phyloP scores from a whole-genome alignment of 1,140 invertebrate genomes.

The Drosophila sp. region DNA sequence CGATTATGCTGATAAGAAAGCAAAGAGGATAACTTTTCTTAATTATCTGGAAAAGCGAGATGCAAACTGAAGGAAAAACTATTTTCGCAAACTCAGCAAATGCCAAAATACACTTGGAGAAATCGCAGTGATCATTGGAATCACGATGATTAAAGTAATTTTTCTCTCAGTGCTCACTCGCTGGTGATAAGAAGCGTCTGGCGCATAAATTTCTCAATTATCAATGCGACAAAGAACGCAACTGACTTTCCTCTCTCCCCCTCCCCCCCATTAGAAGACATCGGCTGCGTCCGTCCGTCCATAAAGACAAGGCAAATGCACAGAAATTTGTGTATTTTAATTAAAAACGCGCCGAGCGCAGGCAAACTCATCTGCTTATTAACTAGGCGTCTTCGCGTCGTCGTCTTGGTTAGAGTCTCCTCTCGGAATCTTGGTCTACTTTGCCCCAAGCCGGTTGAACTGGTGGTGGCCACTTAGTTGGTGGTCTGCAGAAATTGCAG shows the following conservation, averaged over 20 bases:
- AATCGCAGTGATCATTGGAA: not conserved
- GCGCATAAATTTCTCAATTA: conserved; percentile 57
- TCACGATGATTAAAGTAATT: not conserved
- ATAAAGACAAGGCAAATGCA: conserved; percentile 61
- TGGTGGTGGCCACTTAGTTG: conserved; percentile 65
- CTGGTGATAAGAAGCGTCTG: conserved; percentile 50
- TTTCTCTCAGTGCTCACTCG: conserved; percentile 12
- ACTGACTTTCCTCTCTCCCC: conserved; percentile 9
- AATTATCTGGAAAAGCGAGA: conserved; percentile 75
- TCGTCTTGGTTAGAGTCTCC: conserved; percentile 31
- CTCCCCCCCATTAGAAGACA: conserved; percentile 40
- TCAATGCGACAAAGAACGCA: conserved; percentile 52
- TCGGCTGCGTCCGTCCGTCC: conserved; percentile 29
- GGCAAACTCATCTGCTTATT: conserved; percentile 75
- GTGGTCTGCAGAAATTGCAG: conserved; percentile 53
- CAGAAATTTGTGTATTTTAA: conserved; percentile 79
- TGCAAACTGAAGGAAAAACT: conserved; percentile 20
- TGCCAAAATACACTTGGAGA: conserved; percentile 11
- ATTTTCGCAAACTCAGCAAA: conserved; percentile 31
- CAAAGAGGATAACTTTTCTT: conserved; percentile 79
- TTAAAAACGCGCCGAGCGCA: conserved; percentile 68
- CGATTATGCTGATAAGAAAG: conserved; percentile 79
- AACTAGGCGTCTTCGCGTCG: conserved; percentile 62
- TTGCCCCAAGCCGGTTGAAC: conserved; percentile 43
- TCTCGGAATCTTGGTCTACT: conserved; percentile 42